Evolutionary conservation across 92 coral and sea anemone species (phyloP).

Genomic region (Porites divaricata): DNA sequence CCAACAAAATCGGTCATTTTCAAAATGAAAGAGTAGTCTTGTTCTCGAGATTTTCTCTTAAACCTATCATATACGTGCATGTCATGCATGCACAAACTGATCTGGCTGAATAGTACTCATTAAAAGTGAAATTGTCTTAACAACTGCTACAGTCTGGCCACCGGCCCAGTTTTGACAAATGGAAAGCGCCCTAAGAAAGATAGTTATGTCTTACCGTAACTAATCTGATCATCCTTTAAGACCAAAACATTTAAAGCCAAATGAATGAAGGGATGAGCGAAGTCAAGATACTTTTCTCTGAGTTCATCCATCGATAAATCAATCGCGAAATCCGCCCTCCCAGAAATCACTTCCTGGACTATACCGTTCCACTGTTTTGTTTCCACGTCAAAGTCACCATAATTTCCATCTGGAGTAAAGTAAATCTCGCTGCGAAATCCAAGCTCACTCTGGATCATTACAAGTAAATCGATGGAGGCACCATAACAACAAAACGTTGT

Average conservation of each 20-base stretch:
- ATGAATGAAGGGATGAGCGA: conserved; percentile 60
- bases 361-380: conserved; percentile 60
- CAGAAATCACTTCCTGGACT: conserved; percentile 53
- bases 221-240: conserved; percentile 26
- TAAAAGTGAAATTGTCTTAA: too few species aligned
- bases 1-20: too few species aligned
- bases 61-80: too few species aligned
- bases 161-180: too few species aligned
- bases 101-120: too few species aligned
- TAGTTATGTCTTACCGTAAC: not conserved
- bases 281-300: conserved; percentile 50
- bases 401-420: conserved; percentile 57
- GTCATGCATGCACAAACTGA: too few species aligned
- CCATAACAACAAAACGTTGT: conserved; percentile 62
- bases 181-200: too few species aligned
- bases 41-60: too few species aligned
- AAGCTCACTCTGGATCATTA: conserved; percentile 54
- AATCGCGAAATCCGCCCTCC: conserved; percentile 62
- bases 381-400: conserved; percentile 44
- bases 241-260: conserved; percentile 68
- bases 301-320: conserved; percentile 51
- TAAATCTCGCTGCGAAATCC: conserved; percentile 49
- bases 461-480: conserved; percentile 58
- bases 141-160: too few species aligned
- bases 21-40: too few species aligned